These are phyloP conservation scores for Mus minutoides DNA, from an alignment of 2,797 vertebrate genomes.

Conservation along the genomic window DNA sequence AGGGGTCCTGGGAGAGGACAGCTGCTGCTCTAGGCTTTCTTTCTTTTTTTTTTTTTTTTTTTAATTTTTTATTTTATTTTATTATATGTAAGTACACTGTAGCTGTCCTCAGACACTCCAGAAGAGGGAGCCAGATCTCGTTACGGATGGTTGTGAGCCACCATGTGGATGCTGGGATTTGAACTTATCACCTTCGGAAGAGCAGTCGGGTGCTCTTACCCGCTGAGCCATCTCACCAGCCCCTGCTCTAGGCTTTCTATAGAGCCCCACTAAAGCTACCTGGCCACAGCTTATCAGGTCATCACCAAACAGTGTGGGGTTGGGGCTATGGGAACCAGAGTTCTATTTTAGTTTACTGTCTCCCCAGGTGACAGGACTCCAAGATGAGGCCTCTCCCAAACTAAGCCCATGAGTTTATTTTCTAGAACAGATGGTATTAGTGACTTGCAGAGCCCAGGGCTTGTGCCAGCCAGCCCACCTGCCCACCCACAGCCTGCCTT, in stretches of 20 bases:
- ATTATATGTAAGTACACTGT: no score
- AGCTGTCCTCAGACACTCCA: no score
- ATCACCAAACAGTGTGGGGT: not conserved
- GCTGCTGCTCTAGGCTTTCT: not conserved
- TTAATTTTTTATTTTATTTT: no score
- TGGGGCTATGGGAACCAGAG: not conserved
- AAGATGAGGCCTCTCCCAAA: not conserved
- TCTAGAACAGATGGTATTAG: not conserved
- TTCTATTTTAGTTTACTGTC: fast-evolving
- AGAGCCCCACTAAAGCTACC: fast-evolving
- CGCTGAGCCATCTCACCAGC: no score
- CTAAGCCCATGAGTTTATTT: not conserved
- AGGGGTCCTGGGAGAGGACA: not conserved
- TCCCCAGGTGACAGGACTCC: not conserved
- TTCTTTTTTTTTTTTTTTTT: no score
- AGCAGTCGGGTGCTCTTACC: no score
- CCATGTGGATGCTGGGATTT: no score
- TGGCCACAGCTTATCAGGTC: not conserved
- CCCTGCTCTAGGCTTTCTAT: fast-evolving
- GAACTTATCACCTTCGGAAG: no score
- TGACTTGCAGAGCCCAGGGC: not conserved
- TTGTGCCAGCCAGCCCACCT: not conserved
- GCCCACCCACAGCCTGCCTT: fast-evolving
- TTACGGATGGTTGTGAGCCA: no score
- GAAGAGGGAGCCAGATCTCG: no score